Conservation (phyloP, 2,797 vertebrate genomes). For the Tamandua tetradactyla region DNA sequence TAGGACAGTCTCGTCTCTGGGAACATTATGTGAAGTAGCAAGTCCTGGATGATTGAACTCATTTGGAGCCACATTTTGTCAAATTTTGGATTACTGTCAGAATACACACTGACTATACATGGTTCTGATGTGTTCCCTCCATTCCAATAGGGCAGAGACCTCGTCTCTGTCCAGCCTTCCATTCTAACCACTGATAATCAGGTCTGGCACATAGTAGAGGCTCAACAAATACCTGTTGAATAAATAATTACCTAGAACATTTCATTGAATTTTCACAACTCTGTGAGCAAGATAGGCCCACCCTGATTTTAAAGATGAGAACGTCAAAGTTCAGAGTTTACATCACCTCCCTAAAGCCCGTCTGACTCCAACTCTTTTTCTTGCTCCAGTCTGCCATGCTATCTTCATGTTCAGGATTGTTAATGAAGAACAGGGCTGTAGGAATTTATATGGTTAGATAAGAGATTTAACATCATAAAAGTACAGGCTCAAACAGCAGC, state of each 20-base stretch:
- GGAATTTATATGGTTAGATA: background rate
- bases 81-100: background rate
- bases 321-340: background rate
- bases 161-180: background rate
- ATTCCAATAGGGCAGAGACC: background rate
- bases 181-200: background rate
- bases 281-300: background rate
- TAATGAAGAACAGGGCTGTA: background rate
- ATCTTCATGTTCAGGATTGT: background rate
- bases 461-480: background rate
- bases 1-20: background rate
- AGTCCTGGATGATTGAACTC: background rate
- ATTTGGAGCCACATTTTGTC: background rate
- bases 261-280: background rate
- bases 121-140: background rate
- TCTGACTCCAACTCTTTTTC: background rate
- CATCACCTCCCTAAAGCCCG: background rate
- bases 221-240: background rate
- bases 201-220: background rate
- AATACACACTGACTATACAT: background rate
- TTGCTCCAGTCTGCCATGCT: background rate
- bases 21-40: background rate
- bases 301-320: background rate
- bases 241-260: background rate
- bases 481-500: fast-evolving